A percentile compares a stretch with the other conserved stretches of the same genome.
phyloP scores from a whole-genome alignment of 1,140 invertebrate species.

The Chrysopa pallens region DNA sequence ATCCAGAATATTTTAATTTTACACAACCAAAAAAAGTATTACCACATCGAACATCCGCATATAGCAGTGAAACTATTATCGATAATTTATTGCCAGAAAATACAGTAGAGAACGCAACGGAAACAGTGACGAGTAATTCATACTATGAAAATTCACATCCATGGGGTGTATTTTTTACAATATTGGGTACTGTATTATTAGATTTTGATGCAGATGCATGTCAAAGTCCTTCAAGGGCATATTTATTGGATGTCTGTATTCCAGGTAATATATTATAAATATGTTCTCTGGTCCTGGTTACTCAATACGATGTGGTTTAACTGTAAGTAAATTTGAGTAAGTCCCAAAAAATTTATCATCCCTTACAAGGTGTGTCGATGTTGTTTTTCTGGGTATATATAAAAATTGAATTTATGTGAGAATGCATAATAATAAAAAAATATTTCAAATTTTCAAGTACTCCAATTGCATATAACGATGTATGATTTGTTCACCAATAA shows the following conservation, averaged over 20 bases:
- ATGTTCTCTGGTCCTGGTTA: too few species aligned
- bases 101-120: not conserved
- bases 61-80: constrained; percentile 7
- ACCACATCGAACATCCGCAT: constrained; percentile 23
- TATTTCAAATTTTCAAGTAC: too few species aligned
- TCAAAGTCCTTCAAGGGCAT: constrained; percentile 83
- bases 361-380: too few species aligned
- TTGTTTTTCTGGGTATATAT: too few species aligned
- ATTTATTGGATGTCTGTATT: constrained; percentile 79
- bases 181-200: constrained; percentile 79
- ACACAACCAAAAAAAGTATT: constrained; percentile 18
- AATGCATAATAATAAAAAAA: too few species aligned
- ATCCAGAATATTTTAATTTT: constrained; percentile 18
- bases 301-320: too few species aligned
- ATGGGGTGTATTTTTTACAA: constrained; percentile 82
- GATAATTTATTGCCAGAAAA: constrained; percentile 18
- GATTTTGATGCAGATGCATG: constrained; percentile 95
- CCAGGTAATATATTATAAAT: constrained; percentile 40
- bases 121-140: not conserved
- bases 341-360: too few species aligned
- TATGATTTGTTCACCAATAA: too few species aligned
- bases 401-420: too few species aligned
- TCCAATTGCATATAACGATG: too few species aligned
- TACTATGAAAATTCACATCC: constrained; percentile 35
- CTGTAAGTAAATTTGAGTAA: too few species aligned